These are phyloP conservation scores for Peromyscus attwateri DNA, from an alignment of 2,797 vertebrate species.

Conservation along the genomic window DNA sequence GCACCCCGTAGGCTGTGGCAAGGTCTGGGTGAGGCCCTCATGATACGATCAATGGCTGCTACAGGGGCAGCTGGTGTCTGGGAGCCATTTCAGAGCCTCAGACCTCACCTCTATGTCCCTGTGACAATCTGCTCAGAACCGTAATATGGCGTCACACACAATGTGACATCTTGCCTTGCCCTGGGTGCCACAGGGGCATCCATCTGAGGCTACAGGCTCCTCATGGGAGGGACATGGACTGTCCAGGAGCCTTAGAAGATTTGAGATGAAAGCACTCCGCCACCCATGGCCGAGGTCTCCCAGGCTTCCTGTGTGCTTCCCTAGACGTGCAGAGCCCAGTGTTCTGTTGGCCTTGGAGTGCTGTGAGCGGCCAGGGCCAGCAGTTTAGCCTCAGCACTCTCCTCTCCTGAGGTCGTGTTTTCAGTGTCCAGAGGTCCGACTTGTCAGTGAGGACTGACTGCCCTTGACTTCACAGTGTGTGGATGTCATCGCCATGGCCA, in stretches of 20 bases:
- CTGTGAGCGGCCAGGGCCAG: not conserved
- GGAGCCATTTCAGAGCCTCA: not conserved
- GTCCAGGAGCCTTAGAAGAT: not conserved
- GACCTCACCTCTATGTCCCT: not conserved
- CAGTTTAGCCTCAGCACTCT: fast-evolving
- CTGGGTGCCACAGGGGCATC: not conserved
- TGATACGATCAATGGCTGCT: fast-evolving
- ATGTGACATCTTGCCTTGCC: not conserved
- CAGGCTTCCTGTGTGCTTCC: not conserved
- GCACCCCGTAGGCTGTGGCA: not conserved
- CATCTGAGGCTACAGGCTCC: not conserved
- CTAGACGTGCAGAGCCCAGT: not conserved
- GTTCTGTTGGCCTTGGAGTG: not conserved
- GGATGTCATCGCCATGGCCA: not conserved
- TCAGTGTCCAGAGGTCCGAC: not conserved
- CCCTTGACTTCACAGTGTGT: not conserved
- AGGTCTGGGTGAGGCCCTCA: not conserved
- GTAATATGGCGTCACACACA: not conserved
- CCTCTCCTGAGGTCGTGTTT: not conserved
- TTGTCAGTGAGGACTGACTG: not conserved
- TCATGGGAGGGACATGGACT: not conserved
- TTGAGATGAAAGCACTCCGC: not conserved
- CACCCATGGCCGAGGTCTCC: not conserved
- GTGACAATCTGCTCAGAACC: not conserved
- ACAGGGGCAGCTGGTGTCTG: not conserved